phyloP scores from a whole-genome alignment of 1,140 invertebrate species.

The Zaprionus taronus region DNA sequence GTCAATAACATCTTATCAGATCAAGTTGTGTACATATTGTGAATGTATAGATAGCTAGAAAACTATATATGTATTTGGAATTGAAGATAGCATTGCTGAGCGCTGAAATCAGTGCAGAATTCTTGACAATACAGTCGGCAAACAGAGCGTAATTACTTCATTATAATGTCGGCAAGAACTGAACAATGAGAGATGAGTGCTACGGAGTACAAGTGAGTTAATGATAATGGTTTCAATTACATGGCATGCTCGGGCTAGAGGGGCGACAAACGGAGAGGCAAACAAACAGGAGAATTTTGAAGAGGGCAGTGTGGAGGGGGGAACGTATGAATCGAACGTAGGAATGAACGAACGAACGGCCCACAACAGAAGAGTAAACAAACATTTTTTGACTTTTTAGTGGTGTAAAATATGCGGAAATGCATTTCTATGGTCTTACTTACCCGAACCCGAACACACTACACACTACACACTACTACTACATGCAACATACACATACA shows the following conservation, averaged over 20 bases:
- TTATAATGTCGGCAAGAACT: conserved; percentile 77
- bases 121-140: conserved; percentile 47
- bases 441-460: conserved; percentile 46
- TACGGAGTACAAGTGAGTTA: conserved; percentile 59
- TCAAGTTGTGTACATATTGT: neutral
- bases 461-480: conserved; percentile 25
- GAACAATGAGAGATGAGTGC: conserved; percentile 45
- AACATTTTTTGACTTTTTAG: conserved; percentile 81
- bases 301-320: neutral
- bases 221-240: conserved; percentile 82
- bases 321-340: conserved; percentile 12
- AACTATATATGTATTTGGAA: conserved; percentile 18
- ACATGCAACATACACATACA: conserved; percentile 36
- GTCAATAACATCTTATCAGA: conserved; percentile 71
- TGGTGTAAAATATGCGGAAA: conserved; percentile 83
- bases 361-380: conserved; percentile 78
- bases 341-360: conserved; percentile 40
- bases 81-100: conserved; percentile 40
- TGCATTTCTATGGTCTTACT: conserved; percentile 82
- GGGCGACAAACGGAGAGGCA: conserved; percentile 20
- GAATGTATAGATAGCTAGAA: neutral
- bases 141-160: conserved; percentile 73
- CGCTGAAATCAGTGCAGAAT: conserved; percentile 64
- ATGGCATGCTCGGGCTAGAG: conserved; percentile 6
- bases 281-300: neutral